Percentiles rank a stretch among this genome's conserved stretches.
Evolutionary conservation across 2,113 vertebrate genomes (phyloP).

Genomic region (Sceloporus tristichus): DNA sequence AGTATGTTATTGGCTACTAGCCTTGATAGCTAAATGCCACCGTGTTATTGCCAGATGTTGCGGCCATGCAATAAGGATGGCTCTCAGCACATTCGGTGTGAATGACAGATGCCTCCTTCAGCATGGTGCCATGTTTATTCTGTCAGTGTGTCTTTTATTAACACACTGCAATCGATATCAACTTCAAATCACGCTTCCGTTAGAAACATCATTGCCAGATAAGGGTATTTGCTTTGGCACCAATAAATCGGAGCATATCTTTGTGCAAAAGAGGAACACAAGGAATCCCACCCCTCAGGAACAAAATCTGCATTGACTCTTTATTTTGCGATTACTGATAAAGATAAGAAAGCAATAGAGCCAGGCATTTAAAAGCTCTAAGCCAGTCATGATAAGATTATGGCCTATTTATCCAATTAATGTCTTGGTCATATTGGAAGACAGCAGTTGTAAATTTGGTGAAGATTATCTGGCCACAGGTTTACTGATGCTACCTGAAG

Average conservation of each 20-base stretch:
- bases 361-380: not conserved
- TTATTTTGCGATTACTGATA: not conserved
- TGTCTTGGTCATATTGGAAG: not conserved
- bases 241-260: not conserved
- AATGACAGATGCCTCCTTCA: not conserved
- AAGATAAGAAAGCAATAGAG: not conserved
- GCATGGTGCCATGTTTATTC: not conserved
- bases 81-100: not conserved
- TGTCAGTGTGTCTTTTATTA: not conserved
- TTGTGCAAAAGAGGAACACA: not conserved
- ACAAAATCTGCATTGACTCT: not conserved
- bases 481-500: not conserved
- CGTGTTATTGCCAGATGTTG: not conserved
- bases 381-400: not conserved
- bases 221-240: not conserved
- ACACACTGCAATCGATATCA: not conserved
- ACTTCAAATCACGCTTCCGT: not conserved
- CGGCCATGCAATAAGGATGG: too few relatives aligned
- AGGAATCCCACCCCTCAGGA: not conserved
- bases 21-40: not conserved
- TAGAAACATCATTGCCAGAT: not conserved
- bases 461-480: not conserved
- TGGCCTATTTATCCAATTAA: not conserved
- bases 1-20: not conserved
- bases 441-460: not conserved